A percentile compares a stretch with the other conserved stretches of the same genome.
phyloP scores from a whole-genome alignment of 92 coral and sea anemone species.

The Zoanthus gigantus region DNA sequence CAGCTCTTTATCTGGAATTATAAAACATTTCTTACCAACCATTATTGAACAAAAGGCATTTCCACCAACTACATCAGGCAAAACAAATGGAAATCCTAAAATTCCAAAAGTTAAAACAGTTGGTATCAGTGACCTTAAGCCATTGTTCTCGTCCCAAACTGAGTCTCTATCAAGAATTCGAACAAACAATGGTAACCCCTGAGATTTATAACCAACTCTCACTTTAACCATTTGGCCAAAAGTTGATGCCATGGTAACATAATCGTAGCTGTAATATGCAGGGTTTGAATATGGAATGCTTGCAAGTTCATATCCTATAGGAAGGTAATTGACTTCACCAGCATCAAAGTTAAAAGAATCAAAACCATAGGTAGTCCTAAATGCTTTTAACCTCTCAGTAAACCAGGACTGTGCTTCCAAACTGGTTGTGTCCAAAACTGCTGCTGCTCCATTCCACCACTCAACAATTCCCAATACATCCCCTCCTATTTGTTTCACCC shows the following conservation, averaged over 20 bases:
- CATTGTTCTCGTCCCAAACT: constrained; percentile 73
- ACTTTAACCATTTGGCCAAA: constrained; percentile 79
- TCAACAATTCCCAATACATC: constrained; percentile 71
- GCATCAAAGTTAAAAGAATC: constrained; percentile 92
- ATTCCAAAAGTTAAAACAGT: constrained; percentile 83
- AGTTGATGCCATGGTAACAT: constrained; percentile 73
- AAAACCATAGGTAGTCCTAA: constrained; percentile 60
- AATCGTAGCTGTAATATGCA: constrained; percentile 66
- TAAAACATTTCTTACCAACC: neutral
- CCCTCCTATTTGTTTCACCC: constrained; percentile 76
- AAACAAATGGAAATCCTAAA: constrained; percentile 86
- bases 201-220: constrained; percentile 83
- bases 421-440: constrained; percentile 73
- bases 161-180: constrained; percentile 82
- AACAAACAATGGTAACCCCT: constrained; percentile 69
- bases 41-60: constrained; percentile 53
- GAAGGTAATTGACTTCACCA: constrained; percentile 79
- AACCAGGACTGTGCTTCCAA: constrained; percentile 62
- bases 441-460: constrained; percentile 89
- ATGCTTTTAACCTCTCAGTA: constrained; percentile 64
- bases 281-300: constrained; percentile 64
- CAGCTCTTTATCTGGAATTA: constrained; percentile 74
- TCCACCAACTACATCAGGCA: constrained; percentile 89
- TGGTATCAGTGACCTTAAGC: constrained; percentile 85
- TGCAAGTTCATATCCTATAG: constrained; percentile 64